Evolutionary conservation across 2,888 invertebrate genomes (phyloP).

Genomic region (Dendrolimus pini): DNA sequence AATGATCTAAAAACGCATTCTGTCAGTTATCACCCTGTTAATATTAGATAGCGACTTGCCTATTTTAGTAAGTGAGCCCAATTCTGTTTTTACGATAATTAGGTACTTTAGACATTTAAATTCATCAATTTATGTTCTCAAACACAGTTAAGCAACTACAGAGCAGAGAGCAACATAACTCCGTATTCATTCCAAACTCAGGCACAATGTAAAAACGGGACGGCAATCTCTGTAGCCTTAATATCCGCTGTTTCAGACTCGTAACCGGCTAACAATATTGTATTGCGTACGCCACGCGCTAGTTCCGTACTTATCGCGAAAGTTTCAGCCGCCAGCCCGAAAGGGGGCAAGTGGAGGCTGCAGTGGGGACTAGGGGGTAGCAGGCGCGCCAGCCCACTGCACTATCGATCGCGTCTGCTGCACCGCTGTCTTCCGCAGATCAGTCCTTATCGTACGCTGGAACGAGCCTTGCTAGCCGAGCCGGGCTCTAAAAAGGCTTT

Average conservation of each 20-base stretch:
- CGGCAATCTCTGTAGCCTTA: constrained; percentile 63
- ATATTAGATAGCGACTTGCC: too few relatives aligned
- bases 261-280: constrained; percentile 75
- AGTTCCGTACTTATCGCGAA: constrained; percentile 75
- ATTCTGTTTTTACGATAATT: too few relatives aligned
- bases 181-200: constrained; percentile 57
- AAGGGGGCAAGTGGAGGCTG: constrained; percentile 19
- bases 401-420: constrained; percentile 73
- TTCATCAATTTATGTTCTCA: too few relatives aligned
- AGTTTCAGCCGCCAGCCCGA: constrained; percentile 63
- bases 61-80: too few relatives aligned
- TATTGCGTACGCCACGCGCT: constrained; percentile 75
- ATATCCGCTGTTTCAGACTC: constrained; percentile 73
- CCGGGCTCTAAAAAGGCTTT: constrained; percentile 48
- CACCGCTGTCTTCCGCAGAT: constrained; percentile 73
- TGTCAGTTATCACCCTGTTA: too few relatives aligned
- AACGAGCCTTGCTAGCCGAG: constrained; percentile 37
- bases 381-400: constrained; percentile 47
- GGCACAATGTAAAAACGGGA: constrained; percentile 63
- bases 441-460: constrained; percentile 68
- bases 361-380: constrained; percentile 16
- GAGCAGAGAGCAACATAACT: constrained; percentile 40
- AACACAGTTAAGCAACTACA: constrained; percentile 7
- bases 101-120: too few relatives aligned
- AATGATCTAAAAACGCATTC: too few relatives aligned